phyloP scores from a whole-genome alignment of 2,113 vertebrate genomes.

The Siniperca chuatsi region DNA sequence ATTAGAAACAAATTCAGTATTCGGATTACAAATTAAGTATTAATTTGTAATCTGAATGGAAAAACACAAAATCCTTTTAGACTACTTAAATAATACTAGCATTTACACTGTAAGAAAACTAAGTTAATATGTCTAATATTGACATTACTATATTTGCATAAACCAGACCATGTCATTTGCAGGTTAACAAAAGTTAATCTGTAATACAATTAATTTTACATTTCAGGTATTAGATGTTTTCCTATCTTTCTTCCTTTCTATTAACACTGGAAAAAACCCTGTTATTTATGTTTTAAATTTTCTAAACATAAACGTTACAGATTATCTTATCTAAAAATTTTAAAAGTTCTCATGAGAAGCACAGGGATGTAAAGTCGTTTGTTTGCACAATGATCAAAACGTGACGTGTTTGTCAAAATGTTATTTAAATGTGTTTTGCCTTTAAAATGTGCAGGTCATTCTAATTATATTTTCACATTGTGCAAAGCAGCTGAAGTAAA shows the following conservation, averaged over 20 bases:
- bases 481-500: background rate
- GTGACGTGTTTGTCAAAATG: background rate
- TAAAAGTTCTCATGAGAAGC: background rate
- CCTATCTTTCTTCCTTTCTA: background rate
- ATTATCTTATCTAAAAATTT: background rate
- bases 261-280: background rate
- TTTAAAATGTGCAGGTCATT: conserved; percentile 1
- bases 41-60: background rate
- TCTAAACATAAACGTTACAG: background rate
- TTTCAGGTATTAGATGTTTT: background rate
- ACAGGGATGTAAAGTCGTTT: background rate
- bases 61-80: background rate
- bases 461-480: background rate
- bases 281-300: background rate
- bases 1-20: background rate
- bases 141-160: background rate
- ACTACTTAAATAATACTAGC: background rate
- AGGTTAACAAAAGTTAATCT: background rate
- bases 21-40: background rate
- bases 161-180: background rate
- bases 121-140: background rate
- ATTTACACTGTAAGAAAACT: background rate
- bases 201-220: background rate
- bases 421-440: conserved; percentile 32
- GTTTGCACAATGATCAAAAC: conserved; percentile 28